Conservation (phyloP, 2,888 invertebrate species). For the Tyria jacobaeae region DNA sequence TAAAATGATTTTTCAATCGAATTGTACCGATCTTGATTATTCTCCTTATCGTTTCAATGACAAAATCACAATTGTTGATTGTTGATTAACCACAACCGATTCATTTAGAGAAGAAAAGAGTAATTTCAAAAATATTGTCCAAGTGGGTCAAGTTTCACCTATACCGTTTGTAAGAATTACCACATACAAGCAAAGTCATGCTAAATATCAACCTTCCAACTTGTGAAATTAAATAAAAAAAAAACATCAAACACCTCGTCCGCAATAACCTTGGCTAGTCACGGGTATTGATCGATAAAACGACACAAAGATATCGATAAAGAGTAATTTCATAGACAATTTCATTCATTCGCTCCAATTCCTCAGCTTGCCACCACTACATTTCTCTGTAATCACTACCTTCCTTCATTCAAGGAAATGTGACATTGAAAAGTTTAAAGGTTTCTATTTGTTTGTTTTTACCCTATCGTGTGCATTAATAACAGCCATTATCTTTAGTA, state of each 20-base stretch:
- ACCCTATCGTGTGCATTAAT: too few species aligned
- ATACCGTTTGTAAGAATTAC: not conserved
- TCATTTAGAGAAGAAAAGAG: too few species aligned
- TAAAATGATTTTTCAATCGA: too few species aligned
- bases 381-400: constrained; percentile 57
- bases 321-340: constrained; percentile 58
- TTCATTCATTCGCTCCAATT: constrained; percentile 58
- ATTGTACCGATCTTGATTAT: too few species aligned
- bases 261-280: constrained; percentile 34
- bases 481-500: too few species aligned
- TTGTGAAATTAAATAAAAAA: not conserved
- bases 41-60: too few species aligned
- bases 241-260: not conserved
- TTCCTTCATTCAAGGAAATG: constrained; percentile 8
- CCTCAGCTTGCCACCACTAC: constrained; percentile 38
- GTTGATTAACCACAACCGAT: too few species aligned
- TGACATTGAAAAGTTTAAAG: not conserved
- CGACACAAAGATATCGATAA: constrained; percentile 47
- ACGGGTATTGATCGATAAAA: constrained; percentile 48
- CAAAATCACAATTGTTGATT: too few species aligned
- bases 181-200: not conserved
- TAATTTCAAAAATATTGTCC: too few species aligned
- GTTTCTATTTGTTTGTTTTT: not conserved
- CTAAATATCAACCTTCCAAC: not conserved
- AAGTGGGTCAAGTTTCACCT: not conserved